Conservation (phyloP, 2,113 vertebrate species). For the Kobus ellipsiprymnus region DNA sequence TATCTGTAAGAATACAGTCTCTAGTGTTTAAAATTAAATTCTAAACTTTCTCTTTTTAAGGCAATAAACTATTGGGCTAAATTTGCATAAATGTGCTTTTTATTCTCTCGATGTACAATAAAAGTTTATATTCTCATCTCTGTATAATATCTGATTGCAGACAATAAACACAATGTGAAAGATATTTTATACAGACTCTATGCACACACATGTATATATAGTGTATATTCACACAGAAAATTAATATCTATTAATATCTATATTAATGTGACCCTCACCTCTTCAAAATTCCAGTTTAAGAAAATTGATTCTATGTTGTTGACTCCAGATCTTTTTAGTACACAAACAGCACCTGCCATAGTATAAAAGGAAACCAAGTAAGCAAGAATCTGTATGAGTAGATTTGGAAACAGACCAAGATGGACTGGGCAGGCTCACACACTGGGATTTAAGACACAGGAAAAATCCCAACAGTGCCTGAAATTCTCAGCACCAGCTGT, state of each 20-base stretch:
- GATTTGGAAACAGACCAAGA: not conserved
- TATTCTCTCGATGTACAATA: slow-evolving; percentile 38
- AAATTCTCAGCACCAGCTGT: slow-evolving; percentile 5
- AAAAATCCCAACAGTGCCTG: not conserved
- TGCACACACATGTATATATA: not conserved
- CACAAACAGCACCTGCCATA: not conserved
- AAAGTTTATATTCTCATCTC: slow-evolving; percentile 46
- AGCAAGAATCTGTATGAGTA: not conserved
- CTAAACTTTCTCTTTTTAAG: not conserved
- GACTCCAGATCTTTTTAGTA: not conserved
- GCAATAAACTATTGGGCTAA: slow-evolving; percentile 55
- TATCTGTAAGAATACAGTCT: not conserved
- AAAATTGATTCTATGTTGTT: not conserved
- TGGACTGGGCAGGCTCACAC: not conserved
- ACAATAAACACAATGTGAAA: slow-evolving; percentile 55
- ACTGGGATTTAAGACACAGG: not conserved
- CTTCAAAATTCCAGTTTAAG: not conserved
- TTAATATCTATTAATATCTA: not conserved
- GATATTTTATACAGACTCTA: not conserved
- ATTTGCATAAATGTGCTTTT: slow-evolving; percentile 65
- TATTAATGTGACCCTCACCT: not conserved
- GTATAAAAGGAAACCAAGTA: not conserved
- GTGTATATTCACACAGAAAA: not conserved
- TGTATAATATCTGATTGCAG: slow-evolving; percentile 39
- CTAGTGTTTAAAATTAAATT: slow-evolving; percentile 60